Percentiles rank a stretch among this genome's conserved stretches.
Conservation (phyloP, 2,113 vertebrate species). For the Vulpes ferrilata region DNA sequence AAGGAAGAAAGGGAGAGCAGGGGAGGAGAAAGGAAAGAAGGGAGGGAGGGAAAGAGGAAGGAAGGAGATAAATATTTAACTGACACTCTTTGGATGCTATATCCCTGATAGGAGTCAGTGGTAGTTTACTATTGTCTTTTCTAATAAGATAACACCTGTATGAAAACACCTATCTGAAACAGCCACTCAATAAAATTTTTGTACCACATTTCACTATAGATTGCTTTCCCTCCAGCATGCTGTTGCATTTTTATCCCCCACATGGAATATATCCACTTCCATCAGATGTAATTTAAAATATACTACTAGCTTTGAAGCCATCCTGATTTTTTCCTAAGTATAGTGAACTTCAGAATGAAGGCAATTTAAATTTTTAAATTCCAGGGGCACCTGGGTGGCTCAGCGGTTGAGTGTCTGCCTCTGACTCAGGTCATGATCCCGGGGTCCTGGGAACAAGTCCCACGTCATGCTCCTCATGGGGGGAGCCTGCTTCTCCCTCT, state of each 20-base stretch:
- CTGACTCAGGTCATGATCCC: too few species aligned
- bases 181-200: background rate
- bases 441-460: too few species aligned
- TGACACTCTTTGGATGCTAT: background rate
- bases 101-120: background rate
- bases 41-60: too few species aligned
- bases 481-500: too few species aligned
- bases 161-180: background rate
- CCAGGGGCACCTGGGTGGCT: background rate
- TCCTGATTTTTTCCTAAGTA: background rate
- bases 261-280: background rate
- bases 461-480: too few species aligned
- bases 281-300: background rate
- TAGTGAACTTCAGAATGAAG: background rate
- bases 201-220: background rate
- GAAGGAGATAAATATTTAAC: background rate
- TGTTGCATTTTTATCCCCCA: background rate
- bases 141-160: background rate
- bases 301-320: background rate
- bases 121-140: background rate
- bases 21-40: background rate
- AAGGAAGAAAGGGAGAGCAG: background rate
- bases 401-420: too few species aligned
- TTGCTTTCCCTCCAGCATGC: background rate
- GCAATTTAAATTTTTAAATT: background rate